Evolutionary conservation across 2,113 vertebrate genomes (phyloP).

Genomic region (Piprites chloris): DNA sequence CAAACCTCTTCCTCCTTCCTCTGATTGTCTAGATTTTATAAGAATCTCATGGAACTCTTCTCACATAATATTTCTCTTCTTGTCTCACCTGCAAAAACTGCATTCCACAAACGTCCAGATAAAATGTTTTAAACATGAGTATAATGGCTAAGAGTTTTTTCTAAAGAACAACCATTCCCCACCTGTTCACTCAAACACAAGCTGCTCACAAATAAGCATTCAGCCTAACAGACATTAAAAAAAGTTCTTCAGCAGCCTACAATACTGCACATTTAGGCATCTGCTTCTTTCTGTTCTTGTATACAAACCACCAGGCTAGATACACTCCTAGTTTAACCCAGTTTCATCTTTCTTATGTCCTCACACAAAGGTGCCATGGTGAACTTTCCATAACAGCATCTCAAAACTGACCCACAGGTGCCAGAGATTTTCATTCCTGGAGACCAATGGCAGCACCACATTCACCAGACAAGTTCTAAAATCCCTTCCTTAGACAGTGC

Average conservation of each 20-base stretch:
- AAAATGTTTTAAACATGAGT: background rate
- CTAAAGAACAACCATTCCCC: background rate
- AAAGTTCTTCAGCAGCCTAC: background rate
- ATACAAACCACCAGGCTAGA: background rate
- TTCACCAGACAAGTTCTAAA: background rate
- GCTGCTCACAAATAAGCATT: background rate
- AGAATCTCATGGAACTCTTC: background rate
- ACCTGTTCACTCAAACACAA: constrained; percentile 8
- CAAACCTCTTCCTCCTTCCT: background rate
- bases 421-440: background rate
- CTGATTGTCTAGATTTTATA: background rate
- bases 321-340: background rate
- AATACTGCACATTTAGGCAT: background rate
- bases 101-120: background rate
- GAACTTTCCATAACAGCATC: background rate
- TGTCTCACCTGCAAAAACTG: background rate
- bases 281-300: background rate
- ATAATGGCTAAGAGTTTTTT: background rate
- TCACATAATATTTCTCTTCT: background rate
- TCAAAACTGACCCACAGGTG: background rate
- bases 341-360: background rate
- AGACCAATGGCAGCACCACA: accelerated
- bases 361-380: background rate
- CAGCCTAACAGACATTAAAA: background rate
- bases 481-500: background rate